Evolutionary conservation across 2,797 vertebrate species (phyloP), one percentile per base, ranked within the genome.

Genomic region (Lophius americanus): DNA sequence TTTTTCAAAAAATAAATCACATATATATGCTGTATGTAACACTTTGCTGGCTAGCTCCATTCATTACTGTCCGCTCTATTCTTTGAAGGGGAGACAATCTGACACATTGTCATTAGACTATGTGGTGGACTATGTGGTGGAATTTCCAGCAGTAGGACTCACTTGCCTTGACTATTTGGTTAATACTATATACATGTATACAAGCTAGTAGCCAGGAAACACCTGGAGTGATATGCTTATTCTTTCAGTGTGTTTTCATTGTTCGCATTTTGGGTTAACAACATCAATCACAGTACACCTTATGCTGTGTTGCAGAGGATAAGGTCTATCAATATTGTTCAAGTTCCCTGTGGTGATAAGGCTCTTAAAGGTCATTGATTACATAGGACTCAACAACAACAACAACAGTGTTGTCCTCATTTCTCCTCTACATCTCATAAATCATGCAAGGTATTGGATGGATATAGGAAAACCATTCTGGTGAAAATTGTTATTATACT

Each of bases 41-140:
- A 72, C 52, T 52, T 43, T 57, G 14, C 37, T 9, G 6, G 35
- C 56, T 70, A 76, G 66, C 70, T 78, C 65, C 65, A 70, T 80
- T 79, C 41, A 59, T 70, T 77, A 7, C 1, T 57, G 51, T 38
- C 63, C 56, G 43, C 69, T 76, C 77, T 85, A 71, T 85, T 79
- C 57, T 59, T 37, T 62, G 67, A 36, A 59, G 51, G 60, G 51
- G 70, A 60, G 60, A 76, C 60, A 69, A 51, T 83, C 67, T 76
- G 72, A 70, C 60, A 70, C 83, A 81, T 80, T 86, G 75, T 73
- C 77, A 71, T 82, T 77, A 74, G 60, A 70, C 54, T 61, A 64
- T 52, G 61, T 70, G 64, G 61, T 69, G 79, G 68, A 79, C 54
- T 61, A 64, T 52, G 61, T 70, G 64, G 61, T 69, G 79, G 68